Evolutionary conservation across 35 echinoderm and acorn worm genomes (phyloP).

Genomic region (Chiridota heheva): DNA sequence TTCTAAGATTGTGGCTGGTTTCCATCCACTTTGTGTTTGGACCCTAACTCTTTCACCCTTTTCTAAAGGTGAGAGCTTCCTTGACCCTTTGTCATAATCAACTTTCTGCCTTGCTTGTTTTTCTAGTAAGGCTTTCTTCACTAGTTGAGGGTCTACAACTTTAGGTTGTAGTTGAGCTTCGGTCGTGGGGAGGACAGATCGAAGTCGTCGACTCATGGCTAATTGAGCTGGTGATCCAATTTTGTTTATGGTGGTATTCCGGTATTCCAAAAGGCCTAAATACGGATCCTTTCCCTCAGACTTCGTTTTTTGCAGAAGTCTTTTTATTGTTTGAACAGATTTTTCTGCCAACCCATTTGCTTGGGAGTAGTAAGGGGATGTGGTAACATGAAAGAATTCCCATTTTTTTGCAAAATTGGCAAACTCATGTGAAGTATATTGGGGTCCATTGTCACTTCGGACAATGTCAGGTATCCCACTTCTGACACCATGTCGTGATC

Average conservation of each 20-base stretch:
- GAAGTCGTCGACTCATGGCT: slow-evolving; percentile 5
- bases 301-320: no score
- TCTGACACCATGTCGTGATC: no score
- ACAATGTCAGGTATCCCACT: no score
- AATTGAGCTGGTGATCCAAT: slow-evolving; percentile 16
- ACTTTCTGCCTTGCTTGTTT: slow-evolving; percentile 33
- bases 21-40: slow-evolving; percentile 2
- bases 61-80: background rate
- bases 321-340: no score
- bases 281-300: no score
- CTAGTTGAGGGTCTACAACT: background rate
- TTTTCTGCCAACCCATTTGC: no score
- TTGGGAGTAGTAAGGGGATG: no score
- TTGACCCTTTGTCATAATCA: slow-evolving; percentile 11
- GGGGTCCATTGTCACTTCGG: no score
- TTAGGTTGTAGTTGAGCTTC: slow-evolving; percentile 17
- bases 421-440: no score
- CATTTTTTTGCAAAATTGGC: no score
- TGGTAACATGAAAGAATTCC: no score
- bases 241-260: slow-evolving; percentile 9
- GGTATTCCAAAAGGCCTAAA: background rate
- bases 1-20: slow-evolving; percentile 23
- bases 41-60: slow-evolving; percentile 20
- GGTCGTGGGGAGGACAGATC: slow-evolving; percentile 11
- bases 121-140: background rate